Percentiles rank a stretch among this genome's conserved stretches.
Evolutionary conservation across 2,113 vertebrate genomes (phyloP).

Genomic region (Tricholaema leucomelas): DNA sequence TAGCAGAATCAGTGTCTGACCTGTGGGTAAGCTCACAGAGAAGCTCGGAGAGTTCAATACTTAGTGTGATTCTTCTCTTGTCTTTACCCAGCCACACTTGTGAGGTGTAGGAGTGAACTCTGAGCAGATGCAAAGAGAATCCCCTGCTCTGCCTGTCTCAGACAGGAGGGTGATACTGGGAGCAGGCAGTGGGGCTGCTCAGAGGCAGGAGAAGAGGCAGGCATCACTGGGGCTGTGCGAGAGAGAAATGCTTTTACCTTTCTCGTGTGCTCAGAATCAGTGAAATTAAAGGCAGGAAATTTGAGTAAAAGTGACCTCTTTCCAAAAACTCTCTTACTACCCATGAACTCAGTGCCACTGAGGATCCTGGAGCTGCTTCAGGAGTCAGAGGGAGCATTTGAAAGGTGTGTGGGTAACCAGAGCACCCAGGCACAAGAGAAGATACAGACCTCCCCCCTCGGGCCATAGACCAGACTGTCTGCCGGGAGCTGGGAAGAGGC

Average conservation of each 20-base stretch:
- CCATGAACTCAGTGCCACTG: background rate
- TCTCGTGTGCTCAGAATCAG: background rate
- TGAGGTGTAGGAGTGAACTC: background rate
- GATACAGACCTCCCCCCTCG: background rate
- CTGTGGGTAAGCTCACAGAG: background rate
- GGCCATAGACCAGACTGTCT: background rate
- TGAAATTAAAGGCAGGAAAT: background rate
- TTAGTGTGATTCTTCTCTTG: background rate
- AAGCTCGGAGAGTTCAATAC: background rate
- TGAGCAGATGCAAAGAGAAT: background rate
- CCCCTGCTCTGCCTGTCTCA: background rate
- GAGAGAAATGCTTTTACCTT: background rate
- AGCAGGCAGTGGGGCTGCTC: too few relatives aligned
- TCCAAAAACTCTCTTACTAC: background rate
- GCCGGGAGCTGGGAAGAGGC: background rate
- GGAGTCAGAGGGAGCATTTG: background rate
- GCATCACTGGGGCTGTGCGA: background rate
- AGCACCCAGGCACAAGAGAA: too few relatives aligned
- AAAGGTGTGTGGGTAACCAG: background rate
- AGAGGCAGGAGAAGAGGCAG: background rate
- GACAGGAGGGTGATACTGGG: fast-evolving
- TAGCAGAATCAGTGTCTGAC: fast-evolving
- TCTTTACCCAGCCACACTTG: fast-evolving
- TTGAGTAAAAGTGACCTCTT: background rate
- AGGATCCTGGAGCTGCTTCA: background rate